These are phyloP conservation scores for Channa maculata DNA, from an alignment of 2,113 vertebrate species.

Conservation along the genomic window DNA sequence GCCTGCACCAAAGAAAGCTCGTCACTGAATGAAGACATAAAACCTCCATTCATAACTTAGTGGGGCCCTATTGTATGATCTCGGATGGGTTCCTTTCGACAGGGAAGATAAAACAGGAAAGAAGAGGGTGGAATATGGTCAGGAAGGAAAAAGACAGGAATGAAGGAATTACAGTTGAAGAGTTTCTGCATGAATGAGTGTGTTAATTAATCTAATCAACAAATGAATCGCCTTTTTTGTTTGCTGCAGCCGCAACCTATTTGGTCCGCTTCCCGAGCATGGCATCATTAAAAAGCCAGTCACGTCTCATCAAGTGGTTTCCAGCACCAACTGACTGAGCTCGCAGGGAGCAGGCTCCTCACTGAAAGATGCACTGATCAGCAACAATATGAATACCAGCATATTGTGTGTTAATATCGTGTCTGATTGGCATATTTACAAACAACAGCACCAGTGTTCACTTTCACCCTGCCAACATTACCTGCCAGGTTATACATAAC, in stretches of 20 bases:
- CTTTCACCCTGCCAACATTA: neutral
- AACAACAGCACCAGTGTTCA: slow-evolving; percentile 62
- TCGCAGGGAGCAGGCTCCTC: slow-evolving; percentile 77
- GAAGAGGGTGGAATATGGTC: slow-evolving; percentile 17
- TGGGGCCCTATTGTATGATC: slow-evolving; percentile 29
- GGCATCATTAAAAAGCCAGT: slow-evolving; percentile 79
- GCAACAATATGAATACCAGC: too few species aligned
- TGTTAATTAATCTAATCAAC: slow-evolving; percentile 56
- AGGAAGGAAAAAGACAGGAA: slow-evolving; percentile 5
- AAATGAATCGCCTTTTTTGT: slow-evolving; percentile 79
- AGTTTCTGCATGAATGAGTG: slow-evolving; percentile 28
- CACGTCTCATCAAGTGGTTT: slow-evolving; percentile 85
- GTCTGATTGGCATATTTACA: slow-evolving; percentile 85
- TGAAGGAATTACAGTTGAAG: slow-evolving; percentile 1
- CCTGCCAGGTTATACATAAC: neutral
- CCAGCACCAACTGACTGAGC: slow-evolving; percentile 78
- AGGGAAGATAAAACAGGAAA: slow-evolving; percentile 15
- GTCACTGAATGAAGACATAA: slow-evolving; percentile 42
- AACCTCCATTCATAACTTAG: slow-evolving; percentile 45
- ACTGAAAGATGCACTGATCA: slow-evolving; percentile 78
- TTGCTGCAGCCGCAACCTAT: slow-evolving; percentile 80
- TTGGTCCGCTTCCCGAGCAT: slow-evolving; percentile 85
- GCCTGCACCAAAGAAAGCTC: slow-evolving; percentile 7
- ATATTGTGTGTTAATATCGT: too few species aligned
- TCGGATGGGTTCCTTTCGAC: slow-evolving; percentile 27